Percentiles rank a stretch among this genome's conserved stretches.
These are phyloP conservation scores for Echinometra lucunter DNA, from an alignment of 53 echinoderm and acorn worm genomes.

Conservation along the genomic window DNA sequence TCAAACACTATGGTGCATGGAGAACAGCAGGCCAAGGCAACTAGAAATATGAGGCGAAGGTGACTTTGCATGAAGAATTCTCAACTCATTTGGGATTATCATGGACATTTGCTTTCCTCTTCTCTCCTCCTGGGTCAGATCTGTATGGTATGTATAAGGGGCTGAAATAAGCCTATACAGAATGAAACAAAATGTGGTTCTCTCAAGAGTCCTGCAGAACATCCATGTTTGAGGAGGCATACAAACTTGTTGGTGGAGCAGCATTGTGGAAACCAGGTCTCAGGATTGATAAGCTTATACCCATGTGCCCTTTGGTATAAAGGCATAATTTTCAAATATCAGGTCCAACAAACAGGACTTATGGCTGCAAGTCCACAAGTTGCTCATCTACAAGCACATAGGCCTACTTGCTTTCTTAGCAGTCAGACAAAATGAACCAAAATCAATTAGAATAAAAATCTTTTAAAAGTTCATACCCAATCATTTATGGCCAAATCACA, in stretches of 20 bases:
- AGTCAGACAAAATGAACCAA: neutral
- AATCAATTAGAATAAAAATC: neutral
- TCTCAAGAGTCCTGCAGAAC: neutral
- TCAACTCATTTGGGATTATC: neutral
- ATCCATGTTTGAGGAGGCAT: neutral
- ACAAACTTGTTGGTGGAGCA: neutral
- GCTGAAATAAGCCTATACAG: neutral
- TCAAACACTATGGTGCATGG: neutral
- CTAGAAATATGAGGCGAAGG: neutral
- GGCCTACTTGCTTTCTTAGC: neutral
- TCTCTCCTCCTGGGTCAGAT: neutral
- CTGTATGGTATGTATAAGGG: neutral
- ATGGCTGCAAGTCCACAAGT: neutral
- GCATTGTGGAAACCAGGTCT: neutral
- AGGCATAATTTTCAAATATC: too few relatives aligned
- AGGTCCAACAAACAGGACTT: neutral
- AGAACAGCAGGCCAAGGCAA: neutral
- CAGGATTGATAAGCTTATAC: neutral
- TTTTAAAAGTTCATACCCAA: neutral
- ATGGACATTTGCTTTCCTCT: neutral
- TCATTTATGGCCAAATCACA: neutral
- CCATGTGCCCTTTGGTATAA: neutral
- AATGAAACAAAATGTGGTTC: neutral
- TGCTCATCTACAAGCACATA: neutral
- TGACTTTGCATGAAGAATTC: neutral